Conservation (phyloP, 1,140 invertebrate species). For the Drosophila nigrodunni region DNA sequence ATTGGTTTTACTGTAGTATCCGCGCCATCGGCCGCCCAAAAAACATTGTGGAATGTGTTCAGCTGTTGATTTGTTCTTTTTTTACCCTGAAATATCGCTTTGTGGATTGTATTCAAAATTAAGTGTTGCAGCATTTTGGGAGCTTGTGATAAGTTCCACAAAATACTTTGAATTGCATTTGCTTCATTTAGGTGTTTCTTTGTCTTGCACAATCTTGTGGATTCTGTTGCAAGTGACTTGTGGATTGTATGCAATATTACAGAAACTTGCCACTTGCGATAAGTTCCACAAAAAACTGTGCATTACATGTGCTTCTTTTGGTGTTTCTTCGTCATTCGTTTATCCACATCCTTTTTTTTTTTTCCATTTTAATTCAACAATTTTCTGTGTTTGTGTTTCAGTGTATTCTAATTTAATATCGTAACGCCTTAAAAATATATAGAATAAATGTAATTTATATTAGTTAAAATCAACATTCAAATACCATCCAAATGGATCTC, state of each 20-base stretch:
- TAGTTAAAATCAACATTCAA: slow-evolving; percentile 2
- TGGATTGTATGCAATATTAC: no score
- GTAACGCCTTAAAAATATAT: background rate
- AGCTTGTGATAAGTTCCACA: no score
- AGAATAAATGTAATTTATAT: background rate
- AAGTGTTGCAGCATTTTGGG: no score
- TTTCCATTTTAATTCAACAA: background rate
- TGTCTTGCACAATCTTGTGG: background rate
- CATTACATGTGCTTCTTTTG: background rate
- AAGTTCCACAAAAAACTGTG: background rate
- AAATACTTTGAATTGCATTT: no score
- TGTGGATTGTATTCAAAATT: no score
- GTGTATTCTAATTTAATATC: background rate
- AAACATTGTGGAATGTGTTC: background rate
- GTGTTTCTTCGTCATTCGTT: background rate
- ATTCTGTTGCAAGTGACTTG: background rate
- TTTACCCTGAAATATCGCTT: background rate
- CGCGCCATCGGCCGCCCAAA: background rate
- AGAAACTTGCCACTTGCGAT: background rate
- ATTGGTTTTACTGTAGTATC: background rate
- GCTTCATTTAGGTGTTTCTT: no score
- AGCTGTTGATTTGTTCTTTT: background rate
- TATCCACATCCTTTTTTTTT: background rate
- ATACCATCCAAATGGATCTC: slow-evolving; percentile 2
- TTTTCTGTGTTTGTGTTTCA: background rate